phyloP scores from a whole-genome alignment of 2,797 vertebrate species.

The Notamacropus eugenii region DNA sequence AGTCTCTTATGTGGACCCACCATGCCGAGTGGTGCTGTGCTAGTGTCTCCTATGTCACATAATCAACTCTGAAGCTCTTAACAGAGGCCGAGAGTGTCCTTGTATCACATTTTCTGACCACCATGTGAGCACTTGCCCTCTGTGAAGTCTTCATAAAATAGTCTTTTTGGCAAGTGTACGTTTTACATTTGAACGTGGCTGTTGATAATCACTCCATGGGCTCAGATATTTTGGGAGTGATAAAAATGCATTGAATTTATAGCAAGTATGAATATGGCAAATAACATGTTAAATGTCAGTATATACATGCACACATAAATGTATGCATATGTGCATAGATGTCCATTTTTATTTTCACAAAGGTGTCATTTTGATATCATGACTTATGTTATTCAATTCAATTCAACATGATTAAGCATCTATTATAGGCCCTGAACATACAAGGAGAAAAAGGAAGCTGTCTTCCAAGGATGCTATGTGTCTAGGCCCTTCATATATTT shows the following conservation, averaged over 20 bases:
- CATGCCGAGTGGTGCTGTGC: too few species aligned
- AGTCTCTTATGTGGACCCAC: too few species aligned
- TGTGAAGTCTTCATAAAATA: too few species aligned
- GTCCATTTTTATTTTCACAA: not conserved
- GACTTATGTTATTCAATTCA: not conserved
- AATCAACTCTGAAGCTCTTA: too few species aligned
- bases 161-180: too few species aligned
- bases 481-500: not conserved
- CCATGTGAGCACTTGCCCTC: too few species aligned
- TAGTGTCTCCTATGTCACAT: too few species aligned
- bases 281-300: not conserved
- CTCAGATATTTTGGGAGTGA: not conserved
- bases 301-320: not conserved
- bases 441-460: not conserved
- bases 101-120: too few species aligned
- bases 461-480: not conserved
- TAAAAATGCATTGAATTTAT: not conserved
- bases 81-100: too few species aligned
- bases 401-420: not conserved
- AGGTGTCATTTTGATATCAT: not conserved
- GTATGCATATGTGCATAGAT: not conserved
- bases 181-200: not conserved
- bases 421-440: not conserved
- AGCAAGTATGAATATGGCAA: not conserved
- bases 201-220: not conserved